A percentile compares a stretch with the other conserved stretches of the same genome.
phyloP scores from a whole-genome alignment of 92 coral and sea anemone species.

The Nematostella vectensis region DNA sequence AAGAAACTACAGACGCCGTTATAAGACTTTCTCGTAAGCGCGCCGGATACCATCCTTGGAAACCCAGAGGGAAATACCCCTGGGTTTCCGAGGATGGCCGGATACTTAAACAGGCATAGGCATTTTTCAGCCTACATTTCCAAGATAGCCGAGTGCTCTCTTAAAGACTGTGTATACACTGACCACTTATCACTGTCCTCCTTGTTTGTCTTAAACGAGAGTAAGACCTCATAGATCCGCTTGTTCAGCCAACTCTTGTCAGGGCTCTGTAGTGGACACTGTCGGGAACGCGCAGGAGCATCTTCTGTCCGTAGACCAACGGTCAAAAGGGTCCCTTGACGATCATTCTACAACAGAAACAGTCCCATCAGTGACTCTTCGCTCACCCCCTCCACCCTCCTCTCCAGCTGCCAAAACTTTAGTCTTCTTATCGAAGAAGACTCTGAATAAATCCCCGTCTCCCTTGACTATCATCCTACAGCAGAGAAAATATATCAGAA shows the following conservation, averaged over 20 bases:
- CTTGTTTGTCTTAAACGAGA: slow-evolving; percentile 45
- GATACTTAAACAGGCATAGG: too few relatives aligned
- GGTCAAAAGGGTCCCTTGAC: slow-evolving; percentile 63
- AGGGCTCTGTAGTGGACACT: slow-evolving; percentile 61
- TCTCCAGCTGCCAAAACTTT: not conserved
- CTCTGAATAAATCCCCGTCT: too few relatives aligned
- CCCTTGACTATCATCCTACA: too few relatives aligned
- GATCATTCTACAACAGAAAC: slow-evolving; percentile 48
- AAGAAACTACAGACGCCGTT: too few relatives aligned
- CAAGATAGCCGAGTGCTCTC: not conserved
- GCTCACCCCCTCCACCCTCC: not conserved
- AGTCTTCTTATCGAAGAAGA: not conserved
- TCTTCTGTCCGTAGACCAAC: slow-evolving; percentile 64
- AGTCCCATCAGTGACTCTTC: not conserved
- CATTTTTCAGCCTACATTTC: not conserved
- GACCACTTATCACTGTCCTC: slow-evolving; percentile 42
- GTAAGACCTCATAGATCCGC: slow-evolving; percentile 44
- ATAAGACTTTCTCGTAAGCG: too few relatives aligned
- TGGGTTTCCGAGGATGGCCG: too few relatives aligned
- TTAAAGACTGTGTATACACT: not conserved
- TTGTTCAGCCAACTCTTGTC: slow-evolving; percentile 44
- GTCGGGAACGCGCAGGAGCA: slow-evolving; percentile 43
- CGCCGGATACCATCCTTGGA: too few relatives aligned
- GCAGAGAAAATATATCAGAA: too few relatives aligned
- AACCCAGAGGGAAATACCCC: not conserved